Percentiles rank a stretch among this genome's conserved stretches.
Evolutionary conservation across 2,797 vertebrate genomes (phyloP).

Genomic region (Phoebastria nigripes): DNA sequence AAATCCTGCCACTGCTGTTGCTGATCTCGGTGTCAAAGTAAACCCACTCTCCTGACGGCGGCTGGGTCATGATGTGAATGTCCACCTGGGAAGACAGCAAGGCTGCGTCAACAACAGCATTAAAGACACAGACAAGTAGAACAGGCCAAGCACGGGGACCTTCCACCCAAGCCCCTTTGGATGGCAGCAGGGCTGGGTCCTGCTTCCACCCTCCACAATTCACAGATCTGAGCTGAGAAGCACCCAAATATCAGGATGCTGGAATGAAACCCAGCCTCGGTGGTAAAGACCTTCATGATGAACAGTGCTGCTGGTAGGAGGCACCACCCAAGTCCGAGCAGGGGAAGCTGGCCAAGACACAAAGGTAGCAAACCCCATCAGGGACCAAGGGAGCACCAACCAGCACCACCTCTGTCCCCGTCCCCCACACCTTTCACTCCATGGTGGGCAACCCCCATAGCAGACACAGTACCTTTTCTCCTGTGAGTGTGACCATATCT

Average conservation of each 20-base stretch:
- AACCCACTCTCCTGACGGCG: conserved; percentile 94
- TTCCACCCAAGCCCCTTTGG: background rate
- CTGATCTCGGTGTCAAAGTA: conserved; percentile 93
- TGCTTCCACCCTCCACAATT: background rate
- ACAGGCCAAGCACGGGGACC: background rate
- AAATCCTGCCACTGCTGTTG: conserved; percentile 93
- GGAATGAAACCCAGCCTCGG: accelerated
- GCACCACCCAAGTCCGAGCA: background rate
- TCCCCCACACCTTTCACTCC: background rate
- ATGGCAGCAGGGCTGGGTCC: accelerated
- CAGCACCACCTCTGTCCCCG: accelerated
- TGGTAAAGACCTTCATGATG: background rate
- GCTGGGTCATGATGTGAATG: conserved; percentile 97
- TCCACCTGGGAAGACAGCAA: conserved; percentile 82
- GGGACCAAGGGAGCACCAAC: background rate
- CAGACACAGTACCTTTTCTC: conserved; percentile 85
- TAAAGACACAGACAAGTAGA: accelerated
- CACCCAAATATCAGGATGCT: background rate
- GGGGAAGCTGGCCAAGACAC: background rate
- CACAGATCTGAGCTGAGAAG: background rate
- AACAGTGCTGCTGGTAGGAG: background rate
- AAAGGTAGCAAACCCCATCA: background rate
- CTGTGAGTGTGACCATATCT: conserved; percentile 97
- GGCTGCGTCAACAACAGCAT: background rate
- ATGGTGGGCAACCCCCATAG: accelerated